phyloP scores from a whole-genome alignment of 2,888 invertebrate species.

The Palloptera scutellata region DNA sequence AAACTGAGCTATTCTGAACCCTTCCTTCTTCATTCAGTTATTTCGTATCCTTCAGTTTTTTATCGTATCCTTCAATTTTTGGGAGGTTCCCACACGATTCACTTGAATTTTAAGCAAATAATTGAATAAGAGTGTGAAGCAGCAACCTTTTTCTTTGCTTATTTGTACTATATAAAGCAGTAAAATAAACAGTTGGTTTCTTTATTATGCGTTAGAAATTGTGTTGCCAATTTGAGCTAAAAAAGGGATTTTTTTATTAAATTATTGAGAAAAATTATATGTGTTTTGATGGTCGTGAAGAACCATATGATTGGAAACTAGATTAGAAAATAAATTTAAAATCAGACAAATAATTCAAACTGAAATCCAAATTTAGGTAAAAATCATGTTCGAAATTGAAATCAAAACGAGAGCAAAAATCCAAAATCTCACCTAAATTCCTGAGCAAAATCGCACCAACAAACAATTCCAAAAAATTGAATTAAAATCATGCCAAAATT shows the following conservation, averaged over 20 bases:
- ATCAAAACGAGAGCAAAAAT: too few species aligned
- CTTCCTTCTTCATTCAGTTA: slow-evolving; percentile 11
- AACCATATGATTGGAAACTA: too few species aligned
- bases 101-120: slow-evolving; percentile 11
- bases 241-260: neutral
- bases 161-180: neutral
- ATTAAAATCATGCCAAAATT: too few species aligned
- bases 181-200: slow-evolving; percentile 16
- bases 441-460: too few species aligned
- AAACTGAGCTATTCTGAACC: slow-evolving; percentile 9
- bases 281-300: too few species aligned
- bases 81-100: slow-evolving; percentile 23
- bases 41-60: slow-evolving; percentile 9
- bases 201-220: neutral
- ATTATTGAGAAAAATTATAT: neutral
- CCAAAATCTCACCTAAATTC: too few species aligned
- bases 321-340: too few species aligned
- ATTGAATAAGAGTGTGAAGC: slow-evolving; percentile 32
- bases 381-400: too few species aligned
- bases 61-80: neutral
- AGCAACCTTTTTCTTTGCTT: neutral
- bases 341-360: too few species aligned
- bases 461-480: too few species aligned
- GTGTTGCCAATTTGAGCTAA: neutral
- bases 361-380: too few species aligned